These are phyloP conservation scores for Erpetoichthys calabaricus DNA, from an alignment of 2,797 vertebrate species.

Conservation along the genomic window DNA sequence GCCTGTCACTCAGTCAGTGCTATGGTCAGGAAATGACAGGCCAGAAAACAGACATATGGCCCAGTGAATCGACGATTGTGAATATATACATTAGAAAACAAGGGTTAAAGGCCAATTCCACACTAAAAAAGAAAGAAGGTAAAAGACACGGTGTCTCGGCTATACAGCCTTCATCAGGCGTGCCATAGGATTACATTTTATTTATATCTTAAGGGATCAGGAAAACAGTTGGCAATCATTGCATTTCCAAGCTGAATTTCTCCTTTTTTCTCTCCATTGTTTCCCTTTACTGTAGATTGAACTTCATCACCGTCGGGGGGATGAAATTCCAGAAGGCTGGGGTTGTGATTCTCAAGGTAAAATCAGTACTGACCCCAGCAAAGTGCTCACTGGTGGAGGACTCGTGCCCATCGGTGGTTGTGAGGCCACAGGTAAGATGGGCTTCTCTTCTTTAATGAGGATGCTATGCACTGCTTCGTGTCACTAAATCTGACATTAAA, in stretches of 20 bases:
- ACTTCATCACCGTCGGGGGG: conserved; percentile 37
- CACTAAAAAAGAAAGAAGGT: too few relatives aligned
- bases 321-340: conserved; percentile 49
- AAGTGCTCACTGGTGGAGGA: conserved; percentile 43
- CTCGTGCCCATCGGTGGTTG: conserved; percentile 50
- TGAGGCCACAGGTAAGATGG: conserved; percentile 46
- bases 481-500: background rate
- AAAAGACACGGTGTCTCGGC: too few relatives aligned
- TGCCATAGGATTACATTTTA: too few relatives aligned
- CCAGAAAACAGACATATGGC: too few relatives aligned
- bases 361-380: conserved; percentile 32
- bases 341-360: conserved; percentile 45
- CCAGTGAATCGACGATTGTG: too few relatives aligned
- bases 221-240: too few relatives aligned
- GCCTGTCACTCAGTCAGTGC: too few relatives aligned
- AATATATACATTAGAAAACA: too few relatives aligned
- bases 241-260: background rate
- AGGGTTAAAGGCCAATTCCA: too few relatives aligned
- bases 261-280: background rate
- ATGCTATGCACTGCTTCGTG: background rate
- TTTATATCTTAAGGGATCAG: too few relatives aligned
- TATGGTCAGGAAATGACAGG: too few relatives aligned
- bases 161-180: too few relatives aligned
- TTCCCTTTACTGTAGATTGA: conserved; percentile 36
- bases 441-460: background rate